Percentiles rank a stretch among this genome's conserved stretches.
Conservation (phyloP, 2,888 invertebrate genomes). For the Scaptomyza tumidula region DNA sequence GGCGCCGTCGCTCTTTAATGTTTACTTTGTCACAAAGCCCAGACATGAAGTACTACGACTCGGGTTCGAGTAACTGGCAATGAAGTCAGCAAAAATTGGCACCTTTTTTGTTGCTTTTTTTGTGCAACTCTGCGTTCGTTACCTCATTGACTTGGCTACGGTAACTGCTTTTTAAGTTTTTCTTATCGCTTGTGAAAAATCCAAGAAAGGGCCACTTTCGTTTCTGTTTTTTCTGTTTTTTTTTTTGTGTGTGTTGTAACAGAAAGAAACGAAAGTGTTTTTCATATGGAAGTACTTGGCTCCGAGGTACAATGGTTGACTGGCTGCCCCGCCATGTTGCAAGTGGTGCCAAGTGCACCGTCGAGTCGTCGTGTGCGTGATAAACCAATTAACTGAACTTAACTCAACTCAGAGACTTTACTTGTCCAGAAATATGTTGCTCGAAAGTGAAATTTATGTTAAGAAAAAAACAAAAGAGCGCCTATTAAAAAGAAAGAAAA, state of each 20-base stretch:
- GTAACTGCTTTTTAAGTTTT: constrained; percentile 17
- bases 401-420: constrained; percentile 17
- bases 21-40: neutral
- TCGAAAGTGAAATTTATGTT: constrained; percentile 55
- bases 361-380: constrained; percentile 70
- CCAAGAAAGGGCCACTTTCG: constrained; percentile 63
- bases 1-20: neutral
- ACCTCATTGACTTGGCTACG: constrained; percentile 29
- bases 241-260: constrained; percentile 4
- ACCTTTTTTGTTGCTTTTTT: constrained; percentile 17
- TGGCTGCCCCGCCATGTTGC: constrained; percentile 11
- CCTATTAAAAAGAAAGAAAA: constrained; percentile 2
- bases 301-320: constrained; percentile 33
- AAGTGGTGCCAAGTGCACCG: constrained; percentile 69
- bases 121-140: constrained; percentile 7
- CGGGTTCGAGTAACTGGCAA: constrained; percentile 1
- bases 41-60: neutral
- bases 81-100: constrained; percentile 38
- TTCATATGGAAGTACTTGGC: constrained; percentile 51
- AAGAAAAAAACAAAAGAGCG: constrained; percentile 17
- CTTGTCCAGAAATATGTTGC: constrained; percentile 37
- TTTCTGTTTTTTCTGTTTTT: constrained; percentile 43
- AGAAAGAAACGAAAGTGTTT: constrained; percentile 71
- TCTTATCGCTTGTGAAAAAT: constrained; percentile 59
- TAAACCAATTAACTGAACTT: constrained; percentile 72